A percentile compares a stretch with the other conserved stretches of the same genome.
These are phyloP conservation scores for Callaeas wilsoni DNA, from an alignment of 2,113 vertebrate genomes.

Conservation along the genomic window DNA sequence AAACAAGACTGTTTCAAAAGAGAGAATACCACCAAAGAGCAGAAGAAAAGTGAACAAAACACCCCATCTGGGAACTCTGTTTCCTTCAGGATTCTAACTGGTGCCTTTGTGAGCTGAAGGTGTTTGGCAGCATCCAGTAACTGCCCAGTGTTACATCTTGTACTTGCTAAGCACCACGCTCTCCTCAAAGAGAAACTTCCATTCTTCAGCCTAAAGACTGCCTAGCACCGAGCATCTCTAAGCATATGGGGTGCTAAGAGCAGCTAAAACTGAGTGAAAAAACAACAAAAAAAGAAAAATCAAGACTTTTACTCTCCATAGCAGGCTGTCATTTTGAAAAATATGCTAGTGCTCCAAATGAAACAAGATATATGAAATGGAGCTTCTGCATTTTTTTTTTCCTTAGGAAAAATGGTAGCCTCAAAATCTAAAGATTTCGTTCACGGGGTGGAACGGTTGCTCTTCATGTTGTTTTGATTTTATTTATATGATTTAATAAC, in stretches of 20 bases:
- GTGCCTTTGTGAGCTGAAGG: neutral
- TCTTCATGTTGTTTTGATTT: neutral
- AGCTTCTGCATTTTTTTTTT: neutral
- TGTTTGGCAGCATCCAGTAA: neutral
- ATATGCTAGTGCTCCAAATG: neutral
- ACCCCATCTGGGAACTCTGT: neutral
- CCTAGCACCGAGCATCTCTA: neutral
- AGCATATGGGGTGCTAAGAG: neutral
- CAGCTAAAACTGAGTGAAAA: neutral
- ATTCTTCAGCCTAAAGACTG: neutral
- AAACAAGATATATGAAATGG: neutral
- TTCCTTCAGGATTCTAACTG: neutral
- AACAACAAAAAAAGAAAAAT: neutral
- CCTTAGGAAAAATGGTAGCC: neutral
- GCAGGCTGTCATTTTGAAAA: neutral
- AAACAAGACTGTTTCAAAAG: neutral
- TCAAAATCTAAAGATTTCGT: neutral
- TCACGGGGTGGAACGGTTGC: neutral
- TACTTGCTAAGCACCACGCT: fast-evolving
- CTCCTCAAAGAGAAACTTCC: neutral
- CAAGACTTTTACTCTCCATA: neutral
- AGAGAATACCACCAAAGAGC: neutral
- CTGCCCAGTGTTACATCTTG: neutral
- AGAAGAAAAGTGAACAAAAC: neutral
- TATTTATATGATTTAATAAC: neutral